These are phyloP conservation scores for Sycophaga agraensis DNA, from an alignment of 1,140 invertebrate species.

Conservation along the genomic window DNA sequence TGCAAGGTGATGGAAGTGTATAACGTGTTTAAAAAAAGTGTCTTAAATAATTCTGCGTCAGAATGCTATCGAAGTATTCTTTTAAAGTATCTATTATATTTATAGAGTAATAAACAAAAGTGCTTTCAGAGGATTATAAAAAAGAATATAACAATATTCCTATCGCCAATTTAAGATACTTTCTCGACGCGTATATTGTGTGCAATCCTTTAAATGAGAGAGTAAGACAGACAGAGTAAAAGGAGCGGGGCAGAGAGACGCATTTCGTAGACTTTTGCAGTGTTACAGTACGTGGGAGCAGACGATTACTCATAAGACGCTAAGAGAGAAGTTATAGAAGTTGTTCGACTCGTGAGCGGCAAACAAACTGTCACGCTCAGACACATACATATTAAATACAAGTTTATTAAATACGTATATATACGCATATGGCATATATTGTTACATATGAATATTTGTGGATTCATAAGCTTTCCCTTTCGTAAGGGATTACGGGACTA, in stretches of 20 bases:
- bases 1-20: too few relatives aligned
- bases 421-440: too few relatives aligned
- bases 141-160: neutral
- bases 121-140: neutral
- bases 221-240: neutral
- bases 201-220: neutral
- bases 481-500: too few relatives aligned
- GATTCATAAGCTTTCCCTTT: too few relatives aligned
- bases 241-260: too few relatives aligned
- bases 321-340: neutral
- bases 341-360: too few relatives aligned
- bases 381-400: too few relatives aligned
- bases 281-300: too few relatives aligned
- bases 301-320: neutral
- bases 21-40: neutral
- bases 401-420: too few relatives aligned
- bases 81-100: neutral
- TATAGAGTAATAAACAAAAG: slow-evolving; percentile 5
- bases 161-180: neutral
- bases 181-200: neutral
- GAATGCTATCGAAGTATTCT: neutral
- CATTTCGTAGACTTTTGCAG: slow-evolving; percentile 9
- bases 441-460: too few relatives aligned
- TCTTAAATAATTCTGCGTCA: neutral
- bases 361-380: too few relatives aligned